Percentiles rank a stretch among this genome's conserved stretches.
Conservation (phyloP, 2,113 vertebrate genomes). For the Colistium nudipinnis region DNA sequence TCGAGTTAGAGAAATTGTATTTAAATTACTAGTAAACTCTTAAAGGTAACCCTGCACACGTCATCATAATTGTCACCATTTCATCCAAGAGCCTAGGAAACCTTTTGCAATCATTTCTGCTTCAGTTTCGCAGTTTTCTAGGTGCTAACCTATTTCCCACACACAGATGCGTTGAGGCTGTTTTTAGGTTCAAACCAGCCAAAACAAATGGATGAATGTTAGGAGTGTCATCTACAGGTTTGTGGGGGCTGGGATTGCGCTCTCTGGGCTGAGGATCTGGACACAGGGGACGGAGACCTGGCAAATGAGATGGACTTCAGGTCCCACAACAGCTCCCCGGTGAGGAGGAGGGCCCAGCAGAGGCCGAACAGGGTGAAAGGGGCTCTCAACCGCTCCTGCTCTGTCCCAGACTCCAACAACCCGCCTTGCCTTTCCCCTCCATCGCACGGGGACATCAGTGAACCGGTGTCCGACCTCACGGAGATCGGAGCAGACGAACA, state of each 20-base stretch:
- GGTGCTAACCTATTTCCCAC: background rate
- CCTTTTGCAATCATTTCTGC: background rate
- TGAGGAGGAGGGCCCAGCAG: slow-evolving; percentile 71
- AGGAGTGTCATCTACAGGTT: slow-evolving; percentile 42
- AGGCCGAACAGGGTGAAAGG: slow-evolving; percentile 66
- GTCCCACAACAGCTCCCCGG: slow-evolving; percentile 78
- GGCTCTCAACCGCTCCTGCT: slow-evolving; percentile 82
- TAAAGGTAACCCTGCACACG: no score
- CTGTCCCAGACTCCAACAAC: slow-evolving; percentile 83
- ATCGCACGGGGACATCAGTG: slow-evolving; percentile 73
- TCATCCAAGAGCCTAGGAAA: no score
- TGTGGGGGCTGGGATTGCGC: slow-evolving; percentile 72
- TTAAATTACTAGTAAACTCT: no score
- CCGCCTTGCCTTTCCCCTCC: slow-evolving; percentile 67
- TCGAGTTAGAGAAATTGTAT: background rate
- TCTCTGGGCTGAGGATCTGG: slow-evolving; percentile 73
- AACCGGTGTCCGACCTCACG: slow-evolving; percentile 77
- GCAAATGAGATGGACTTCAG: slow-evolving; percentile 70
- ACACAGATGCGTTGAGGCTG: background rate
- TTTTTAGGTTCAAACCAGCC: background rate
- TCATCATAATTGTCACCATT: no score
- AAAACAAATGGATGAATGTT: background rate
- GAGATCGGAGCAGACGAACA: slow-evolving; percentile 77
- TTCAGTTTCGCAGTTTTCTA: background rate
- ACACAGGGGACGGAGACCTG: slow-evolving; percentile 53